Base-by-base conservation (phyloP, 2,888 invertebrate genomes). In the Catonia carolina region DNA sequence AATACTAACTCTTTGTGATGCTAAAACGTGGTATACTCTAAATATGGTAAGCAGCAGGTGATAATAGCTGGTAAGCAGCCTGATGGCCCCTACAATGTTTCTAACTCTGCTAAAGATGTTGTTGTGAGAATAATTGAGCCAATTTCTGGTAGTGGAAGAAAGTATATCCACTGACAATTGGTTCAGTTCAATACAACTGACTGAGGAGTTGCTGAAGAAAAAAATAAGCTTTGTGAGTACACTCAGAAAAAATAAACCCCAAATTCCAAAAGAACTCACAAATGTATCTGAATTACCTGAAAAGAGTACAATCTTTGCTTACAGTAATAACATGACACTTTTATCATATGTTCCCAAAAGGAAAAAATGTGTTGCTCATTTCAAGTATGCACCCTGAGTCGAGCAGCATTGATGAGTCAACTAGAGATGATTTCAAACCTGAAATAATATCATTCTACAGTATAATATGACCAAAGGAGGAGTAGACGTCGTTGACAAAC, bases 21-120 rank as follows among this genome's bases (percentile, higher is more conserved):
- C 18, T 5, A 45, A 6, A 20, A 45, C 20, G 5, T 45, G 17
- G 45, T 45, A 45, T 10, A 45, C 20, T 20, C 20, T 45, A 12
- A 45, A 45, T 18, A 45, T 20, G n/a, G n/a, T n/a, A n/a, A n/a
- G n/a, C n/a, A n/a, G n/a, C n/a, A 23, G 20, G 45, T n/a, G 17
- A 22, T 45, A 45, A n/a, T n/a, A n/a, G 18, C 45, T 45, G 45
- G 45, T 45, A 45, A 45, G 45, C 45, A 45, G 45, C 45, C 45
- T 45, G 20, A 45, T 45, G 20, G 20, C 4, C 45, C 45, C 20
- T 45, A 20, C 45, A 45, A 45, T 4, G 3, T 20, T 45, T 45
- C 45, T 14, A 45, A 15, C 10, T 45, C 45, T 45, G n/a, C 41
- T 14, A 41, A 20, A 41, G 14, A 41, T 41, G 37, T 5, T 37